Percentiles rank a stretch among this genome's conserved stretches.
Evolutionary conservation across 2,888 invertebrate species (phyloP).

Genomic region (Drosophila lutescens): DNA sequence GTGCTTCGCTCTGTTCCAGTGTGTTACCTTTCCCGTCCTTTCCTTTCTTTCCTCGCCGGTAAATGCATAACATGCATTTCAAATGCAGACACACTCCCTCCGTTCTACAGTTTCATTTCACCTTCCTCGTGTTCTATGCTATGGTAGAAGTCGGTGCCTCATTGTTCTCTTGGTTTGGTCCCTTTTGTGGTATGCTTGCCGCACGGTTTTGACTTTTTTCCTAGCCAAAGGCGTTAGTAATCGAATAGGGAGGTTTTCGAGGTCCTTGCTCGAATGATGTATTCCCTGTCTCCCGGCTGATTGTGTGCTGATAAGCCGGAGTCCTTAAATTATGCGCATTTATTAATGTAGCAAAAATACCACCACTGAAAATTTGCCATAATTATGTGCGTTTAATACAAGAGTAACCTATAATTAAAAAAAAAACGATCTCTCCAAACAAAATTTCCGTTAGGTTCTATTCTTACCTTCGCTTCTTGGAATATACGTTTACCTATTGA

Average conservation of each 20-base stretch:
- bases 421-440: too few species aligned
- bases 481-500: too few species aligned
- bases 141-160: constrained; percentile 35
- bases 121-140: constrained; percentile 18
- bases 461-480: too few species aligned
- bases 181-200: constrained; percentile 53
- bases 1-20: constrained; percentile 45
- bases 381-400: neutral
- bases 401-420: neutral
- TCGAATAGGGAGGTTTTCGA: constrained; percentile 17
- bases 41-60: constrained; percentile 48
- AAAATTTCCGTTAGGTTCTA: too few species aligned
- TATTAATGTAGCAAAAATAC: neutral
- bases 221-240: constrained; percentile 10
- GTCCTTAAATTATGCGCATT: constrained; percentile 17
- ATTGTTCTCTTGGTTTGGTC: constrained; percentile 36
- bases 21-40: constrained; percentile 34
- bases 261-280: constrained; percentile 28
- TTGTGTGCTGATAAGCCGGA: constrained; percentile 24
- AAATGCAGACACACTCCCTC: constrained; percentile 48
- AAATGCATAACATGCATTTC: constrained; percentile 61
- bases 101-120: constrained; percentile 28
- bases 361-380: constrained; percentile 5
- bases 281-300: constrained; percentile 16
- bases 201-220: constrained; percentile 37